Evolutionary conservation across 2,113 vertebrate species (phyloP), one percentile per base, ranked within the genome.

Genomic region (Rynchops niger): DNA sequence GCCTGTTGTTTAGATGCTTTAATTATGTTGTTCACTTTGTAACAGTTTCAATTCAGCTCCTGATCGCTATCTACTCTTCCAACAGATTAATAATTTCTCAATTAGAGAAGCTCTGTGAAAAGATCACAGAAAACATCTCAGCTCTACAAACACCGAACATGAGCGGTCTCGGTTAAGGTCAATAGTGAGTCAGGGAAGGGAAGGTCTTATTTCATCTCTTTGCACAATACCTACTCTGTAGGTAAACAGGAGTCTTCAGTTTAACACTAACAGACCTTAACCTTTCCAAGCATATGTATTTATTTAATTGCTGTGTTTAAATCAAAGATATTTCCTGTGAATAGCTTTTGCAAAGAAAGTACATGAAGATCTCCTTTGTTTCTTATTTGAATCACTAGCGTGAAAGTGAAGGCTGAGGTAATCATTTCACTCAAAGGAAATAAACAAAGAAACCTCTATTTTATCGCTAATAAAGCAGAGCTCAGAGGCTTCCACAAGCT

Each of bases 141-240:
- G 86, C 86, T 93, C 52, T 47, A 66, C 93, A 96, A 96, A 94
- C 93, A 94, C 52, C 40, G 27, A 95, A 94, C 86, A 89, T 81
- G 84, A 96, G 50, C 2, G 2, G 88, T 83, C 90, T 50, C 34
- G 21, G 66, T 62, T 79, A 82, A 88, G 95, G 95, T 95, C 95
- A 95, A 80, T 2, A 66, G 40, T 74, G 79, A 97, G 76, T 74
- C 82, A 53, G 70, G 84, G 81, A 59, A n/a, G 61, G 70, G 49
- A 82, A 93, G 94, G 66, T 90, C 72, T 52, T 38, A 29, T 96
- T 97, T 91, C 96, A 96, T 77, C 21, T 21, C 72, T 79, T 90
- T 80, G 79, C 85, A 97, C 97, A 97, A 95, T 97, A 90, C 78
- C 67, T 12, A 40, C 94, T 97, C 94, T 97, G 97, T 96, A 95